These are phyloP conservation scores for Poecilia gillii DNA, from an alignment of 2,797 vertebrate species.

Conservation along the genomic window DNA sequence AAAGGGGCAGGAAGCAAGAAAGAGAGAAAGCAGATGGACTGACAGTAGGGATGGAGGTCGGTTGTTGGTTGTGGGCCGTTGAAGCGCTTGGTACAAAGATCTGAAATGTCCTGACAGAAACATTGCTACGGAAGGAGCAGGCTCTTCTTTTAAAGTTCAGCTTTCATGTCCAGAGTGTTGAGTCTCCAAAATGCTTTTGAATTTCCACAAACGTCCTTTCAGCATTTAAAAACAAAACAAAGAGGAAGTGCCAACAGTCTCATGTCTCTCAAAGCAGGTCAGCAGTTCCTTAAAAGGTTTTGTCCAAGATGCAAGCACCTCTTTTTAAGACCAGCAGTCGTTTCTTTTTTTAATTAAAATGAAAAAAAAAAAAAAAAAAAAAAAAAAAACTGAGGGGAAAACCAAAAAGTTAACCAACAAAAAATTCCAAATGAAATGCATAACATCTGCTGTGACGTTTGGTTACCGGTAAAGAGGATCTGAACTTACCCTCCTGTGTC, in stretches of 20 bases:
- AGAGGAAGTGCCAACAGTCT: not conserved
- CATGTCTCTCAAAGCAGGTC: not conserved
- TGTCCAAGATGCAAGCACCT: constrained; percentile 11
- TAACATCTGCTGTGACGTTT: not conserved
- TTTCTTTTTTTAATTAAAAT: not conserved
- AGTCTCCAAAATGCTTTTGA: constrained; percentile 12
- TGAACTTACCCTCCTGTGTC: constrained; percentile 85
- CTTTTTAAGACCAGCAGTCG: constrained; percentile 20
- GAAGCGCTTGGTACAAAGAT: constrained; percentile 15
- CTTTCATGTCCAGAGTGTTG: constrained; percentile 13
- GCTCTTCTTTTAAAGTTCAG: constrained; percentile 25
- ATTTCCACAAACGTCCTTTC: not conserved
- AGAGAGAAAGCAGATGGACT: constrained; percentile 6
- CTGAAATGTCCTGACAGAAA: constrained; percentile 26
- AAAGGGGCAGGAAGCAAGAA: constrained; percentile 10
- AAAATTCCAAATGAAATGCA: constrained; percentile 31
- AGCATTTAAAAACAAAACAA: not conserved
- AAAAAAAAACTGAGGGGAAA: constrained; percentile 42
- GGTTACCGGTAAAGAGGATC: constrained; percentile 2
- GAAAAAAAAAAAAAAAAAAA: constrained; percentile 6
- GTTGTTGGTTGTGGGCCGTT: constrained; percentile 3
- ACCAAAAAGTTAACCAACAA: constrained; percentile 30
- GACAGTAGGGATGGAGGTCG: constrained; percentile 8
- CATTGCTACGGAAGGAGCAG: not conserved
- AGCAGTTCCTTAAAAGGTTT: constrained; percentile 17